phyloP scores from a whole-genome alignment of 1,140 invertebrate species.

The Eurosta solidaginis region DNA sequence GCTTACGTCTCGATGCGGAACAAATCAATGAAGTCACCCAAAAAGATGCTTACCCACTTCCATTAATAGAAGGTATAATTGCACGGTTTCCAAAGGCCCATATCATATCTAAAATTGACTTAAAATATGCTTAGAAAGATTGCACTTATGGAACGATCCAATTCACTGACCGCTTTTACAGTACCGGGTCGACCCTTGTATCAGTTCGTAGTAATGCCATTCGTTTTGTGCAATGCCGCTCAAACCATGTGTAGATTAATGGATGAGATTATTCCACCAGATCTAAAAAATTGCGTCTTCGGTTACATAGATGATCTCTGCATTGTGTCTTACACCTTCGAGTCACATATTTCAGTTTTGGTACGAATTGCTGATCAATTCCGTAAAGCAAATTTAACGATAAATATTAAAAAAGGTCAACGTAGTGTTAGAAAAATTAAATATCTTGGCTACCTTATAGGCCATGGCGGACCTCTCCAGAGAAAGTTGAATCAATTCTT shows the following conservation, averaged over 20 bases:
- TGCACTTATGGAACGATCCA: too few species aligned
- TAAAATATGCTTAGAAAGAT: conserved; percentile 57
- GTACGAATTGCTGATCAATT: conserved; percentile 29
- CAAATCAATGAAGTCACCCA: too few species aligned
- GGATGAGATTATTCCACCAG: too few species aligned
- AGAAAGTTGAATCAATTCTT: too few species aligned
- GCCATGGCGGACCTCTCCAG: conserved; percentile 32
- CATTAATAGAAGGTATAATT: too few species aligned
- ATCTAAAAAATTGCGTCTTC: conserved; percentile 34
- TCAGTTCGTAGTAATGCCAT: conserved; percentile 60
- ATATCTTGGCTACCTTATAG: conserved; percentile 39
- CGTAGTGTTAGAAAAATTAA: conserved; percentile 54
- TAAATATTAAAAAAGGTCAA: conserved; percentile 59
- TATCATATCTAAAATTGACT: conserved; percentile 35
- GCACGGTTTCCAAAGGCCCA: neutral
- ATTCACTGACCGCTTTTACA: conserved; percentile 59
- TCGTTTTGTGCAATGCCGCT: conserved; percentile 58
- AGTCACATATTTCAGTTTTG: too few species aligned
- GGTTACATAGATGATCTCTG: too few species aligned
- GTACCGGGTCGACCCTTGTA: conserved; percentile 57
- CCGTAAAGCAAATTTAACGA: conserved; percentile 53
- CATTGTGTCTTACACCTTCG: too few species aligned
- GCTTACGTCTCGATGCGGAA: too few species aligned
- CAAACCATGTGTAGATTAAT: too few species aligned
- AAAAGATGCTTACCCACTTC: too few species aligned